Base-by-base conservation (phyloP, 2,797 vertebrate genomes). In the Lepus townsendii region DNA sequence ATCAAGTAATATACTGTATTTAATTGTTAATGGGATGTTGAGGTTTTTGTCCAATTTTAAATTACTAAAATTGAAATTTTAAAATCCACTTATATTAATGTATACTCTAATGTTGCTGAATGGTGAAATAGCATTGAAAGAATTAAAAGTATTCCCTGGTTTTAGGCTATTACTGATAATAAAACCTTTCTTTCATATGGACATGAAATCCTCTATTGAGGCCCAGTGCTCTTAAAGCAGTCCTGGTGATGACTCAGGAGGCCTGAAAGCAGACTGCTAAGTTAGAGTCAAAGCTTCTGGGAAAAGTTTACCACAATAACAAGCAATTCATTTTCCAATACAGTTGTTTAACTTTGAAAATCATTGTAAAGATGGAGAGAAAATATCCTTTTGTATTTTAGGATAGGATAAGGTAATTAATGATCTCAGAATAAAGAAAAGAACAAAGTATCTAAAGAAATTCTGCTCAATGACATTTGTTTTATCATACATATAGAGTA, bases 331-430 rank as follows among this genome's bases (percentile, higher is more conserved):
- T 83, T 97, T 93, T 94, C 8, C 69, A 88, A 82, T 38, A 95
- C 13, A 83, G 60, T 77, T 54, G 5, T 82, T 77, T 93, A 94
- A 9, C 63, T 97, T 95, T 97, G 94, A 97, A 98, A 97, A 91
- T 95, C 91, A 83, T 91, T 95, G 68, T 35, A 97, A 97, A 96
- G 92, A 96, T 90, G 3, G 11, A 73, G 69, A 93, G 72, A 90
- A 80, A 89, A 95, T 91, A 96, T 97, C 86, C 95, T 97, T 97
- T 97, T 85, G 14, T 65, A 88, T 26, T 90, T 88, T 85, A 80
- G 12, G 7, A n/a, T 63, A 89, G 76, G 22, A 75, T 68, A 68
- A 82, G 1, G 4, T 83, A 73, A 66, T 62, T 91, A 32, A 69
- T 90, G 35, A 83, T 80, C 30, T 86, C 17, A 85, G 14, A 88